Percentiles rank a stretch among this genome's conserved stretches.
Evolutionary conservation across 2,113 vertebrate species (phyloP).

Genomic region (Cromileptes altivelis): DNA sequence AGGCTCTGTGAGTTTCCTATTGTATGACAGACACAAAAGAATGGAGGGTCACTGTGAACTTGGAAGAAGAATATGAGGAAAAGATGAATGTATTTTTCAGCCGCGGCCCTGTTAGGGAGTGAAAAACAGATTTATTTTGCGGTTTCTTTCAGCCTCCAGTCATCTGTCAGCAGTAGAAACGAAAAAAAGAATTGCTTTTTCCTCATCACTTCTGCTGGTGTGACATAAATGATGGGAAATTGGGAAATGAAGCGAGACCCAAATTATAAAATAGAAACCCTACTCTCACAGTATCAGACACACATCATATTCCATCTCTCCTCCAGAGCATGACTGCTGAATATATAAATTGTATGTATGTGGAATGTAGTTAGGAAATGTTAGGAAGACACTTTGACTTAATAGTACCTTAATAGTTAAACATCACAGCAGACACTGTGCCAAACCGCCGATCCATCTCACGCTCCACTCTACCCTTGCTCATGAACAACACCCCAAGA

Average conservation of each 20-base stretch:
- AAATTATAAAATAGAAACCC: background rate
- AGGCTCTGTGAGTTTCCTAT: background rate
- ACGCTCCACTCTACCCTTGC: too few relatives aligned
- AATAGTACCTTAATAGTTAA: too few relatives aligned
- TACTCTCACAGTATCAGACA: background rate
- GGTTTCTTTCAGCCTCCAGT: background rate
- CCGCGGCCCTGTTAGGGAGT: background rate
- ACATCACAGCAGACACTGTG: too few relatives aligned
- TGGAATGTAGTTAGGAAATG: background rate
- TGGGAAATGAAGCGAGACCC: too few relatives aligned
- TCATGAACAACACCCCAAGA: too few relatives aligned
- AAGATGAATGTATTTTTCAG: background rate
- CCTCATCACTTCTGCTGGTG: background rate
- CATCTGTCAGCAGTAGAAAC: background rate
- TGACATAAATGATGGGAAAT: background rate
- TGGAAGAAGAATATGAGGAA: slow-evolving; percentile 1
- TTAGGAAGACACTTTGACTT: too few relatives aligned
- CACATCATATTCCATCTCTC: background rate
- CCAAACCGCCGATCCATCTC: too few relatives aligned
- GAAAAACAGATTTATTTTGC: background rate
- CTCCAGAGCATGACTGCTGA: background rate
- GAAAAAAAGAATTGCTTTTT: background rate
- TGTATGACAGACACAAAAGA: background rate
- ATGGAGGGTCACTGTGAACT: slow-evolving; percentile 44
- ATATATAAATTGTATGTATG: background rate